Base-by-base conservation (phyloP, 2,888 invertebrate species). In the Helleia helle region DNA sequence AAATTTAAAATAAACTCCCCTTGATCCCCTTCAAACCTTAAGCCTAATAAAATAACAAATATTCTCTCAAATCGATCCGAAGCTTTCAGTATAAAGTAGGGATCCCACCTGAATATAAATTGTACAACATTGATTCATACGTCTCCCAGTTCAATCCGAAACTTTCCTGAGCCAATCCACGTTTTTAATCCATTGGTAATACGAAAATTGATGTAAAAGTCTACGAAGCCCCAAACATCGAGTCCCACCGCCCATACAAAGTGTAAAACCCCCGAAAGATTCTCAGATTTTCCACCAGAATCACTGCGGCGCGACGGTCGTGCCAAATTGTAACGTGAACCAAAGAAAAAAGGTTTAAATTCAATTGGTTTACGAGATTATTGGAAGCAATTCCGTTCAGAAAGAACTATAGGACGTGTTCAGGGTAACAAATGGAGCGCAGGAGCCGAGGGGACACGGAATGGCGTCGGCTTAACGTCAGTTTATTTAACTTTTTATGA, bases 161-260 rank as follows among this genome's bases (percentile, higher is more conserved):
- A 77, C 64, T 76, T 76, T 71, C 60, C 68, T 60, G 58, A 64
- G 65, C 69, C 70, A 72, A 76, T 72, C 76, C 72, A 71, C 71
- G 65, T 71, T 74, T 80, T 79, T 80, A 83, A 83, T 83, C 81
- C 79, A 74, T 83, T 64, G 76, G 76, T 83, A 83, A 83, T 80
- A 77, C 76, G 79, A 83, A 81, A 83, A 83, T 80, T 81, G 80
- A 79, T 79, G 80, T 81, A 75, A 75, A 75, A 75, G 69, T 71
- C 63, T 67, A 59, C 62, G 55, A 68, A 68, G 58, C 71, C 65
- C 58, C 55, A 51, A 62, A 64, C 59, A 59, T 17, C 34, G 58
- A 43, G 60, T 52, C 52, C 51, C 58, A 60, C 55, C 64, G 64
- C 64, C 70, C 75, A 76, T 76, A 76, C 74, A 71, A 79, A 77